phyloP scores from a whole-genome alignment of 1,140 invertebrate species.

The Palaemon carinicauda region DNA sequence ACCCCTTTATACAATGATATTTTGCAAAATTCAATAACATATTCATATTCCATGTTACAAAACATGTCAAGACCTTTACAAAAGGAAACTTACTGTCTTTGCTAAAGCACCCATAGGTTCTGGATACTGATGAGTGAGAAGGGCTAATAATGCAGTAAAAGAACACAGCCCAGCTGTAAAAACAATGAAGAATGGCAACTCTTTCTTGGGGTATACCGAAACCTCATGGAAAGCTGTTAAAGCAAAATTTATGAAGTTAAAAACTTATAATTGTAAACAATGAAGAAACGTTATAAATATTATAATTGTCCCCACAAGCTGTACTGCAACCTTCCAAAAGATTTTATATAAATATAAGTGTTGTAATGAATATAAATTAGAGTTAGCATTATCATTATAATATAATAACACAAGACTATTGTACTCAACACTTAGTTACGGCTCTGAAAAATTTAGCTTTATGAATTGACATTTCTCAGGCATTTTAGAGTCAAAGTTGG shows the following conservation, averaged over 20 bases:
- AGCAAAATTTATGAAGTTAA: slow-evolving; percentile 60
- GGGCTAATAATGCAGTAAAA: slow-evolving; percentile 90
- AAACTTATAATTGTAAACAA: background rate
- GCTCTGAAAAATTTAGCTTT: no score
- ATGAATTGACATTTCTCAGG: no score
- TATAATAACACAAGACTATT: no score
- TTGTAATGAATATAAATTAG: no score
- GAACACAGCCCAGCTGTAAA: slow-evolving; percentile 94
- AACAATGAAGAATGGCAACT: slow-evolving; percentile 93
- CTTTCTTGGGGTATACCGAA: slow-evolving; percentile 95
- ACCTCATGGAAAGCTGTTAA: slow-evolving; percentile 86
- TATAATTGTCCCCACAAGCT: background rate
- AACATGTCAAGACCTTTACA: background rate
- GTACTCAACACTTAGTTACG: no score
- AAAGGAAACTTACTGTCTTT: slow-evolving; percentile 71
- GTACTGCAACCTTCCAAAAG: no score
- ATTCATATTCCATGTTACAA: no score
- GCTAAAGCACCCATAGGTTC: slow-evolving; percentile 89
- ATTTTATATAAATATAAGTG: no score
- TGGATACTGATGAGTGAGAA: slow-evolving; percentile 94
- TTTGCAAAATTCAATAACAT: no score
- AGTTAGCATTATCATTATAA: no score
- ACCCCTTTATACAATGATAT: background rate
- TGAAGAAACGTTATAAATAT: background rate
- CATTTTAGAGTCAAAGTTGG: no score